Conservation (phyloP, 2,888 invertebrate genomes). For the Acleris emargana region DNA sequence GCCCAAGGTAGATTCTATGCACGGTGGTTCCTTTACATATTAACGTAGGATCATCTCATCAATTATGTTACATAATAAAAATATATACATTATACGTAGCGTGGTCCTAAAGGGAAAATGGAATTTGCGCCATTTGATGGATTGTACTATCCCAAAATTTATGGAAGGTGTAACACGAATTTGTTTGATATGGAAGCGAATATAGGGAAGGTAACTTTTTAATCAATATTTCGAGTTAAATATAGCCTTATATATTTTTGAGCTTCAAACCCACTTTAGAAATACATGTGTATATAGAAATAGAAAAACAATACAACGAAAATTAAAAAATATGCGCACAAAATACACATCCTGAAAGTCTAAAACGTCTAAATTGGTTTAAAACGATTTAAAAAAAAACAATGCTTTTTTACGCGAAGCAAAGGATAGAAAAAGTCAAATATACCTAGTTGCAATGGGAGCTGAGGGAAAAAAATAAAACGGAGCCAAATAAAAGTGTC, state of each 20-base stretch:
- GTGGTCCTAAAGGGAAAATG: conserved; percentile 48
- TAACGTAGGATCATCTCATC: conserved; percentile 31
- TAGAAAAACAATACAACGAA: no score
- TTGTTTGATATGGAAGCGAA: conserved; percentile 43
- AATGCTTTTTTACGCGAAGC: conserved; percentile 12
- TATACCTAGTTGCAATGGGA: conserved; percentile 42
- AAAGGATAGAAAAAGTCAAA: conserved; percentile 18
- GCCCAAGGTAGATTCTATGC: conserved; percentile 3
- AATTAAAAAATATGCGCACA: no score
- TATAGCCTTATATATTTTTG: no score
- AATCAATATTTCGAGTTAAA: no score
- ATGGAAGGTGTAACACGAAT: conserved; percentile 44
- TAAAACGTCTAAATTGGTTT: not conserved
- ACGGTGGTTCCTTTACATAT: conserved; percentile 31
- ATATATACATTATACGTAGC: conserved; percentile 25
- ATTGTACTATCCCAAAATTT: conserved; percentile 50
- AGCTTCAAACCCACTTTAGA: no score
- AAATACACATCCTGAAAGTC: no score
- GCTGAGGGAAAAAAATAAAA: conserved; percentile 61
- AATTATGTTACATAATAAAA: conserved; percentile 35
- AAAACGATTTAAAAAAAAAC: conserved; percentile 12
- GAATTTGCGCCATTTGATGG: conserved; percentile 49
- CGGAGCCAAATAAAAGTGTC: conserved; percentile 65
- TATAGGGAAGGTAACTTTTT: no score
- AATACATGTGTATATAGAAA: no score